Evolutionary conservation across 37 sponge, comb jelly and placozoan genomes (phyloP).

Genomic region (Chondrilla cf. caribensis): DNA sequence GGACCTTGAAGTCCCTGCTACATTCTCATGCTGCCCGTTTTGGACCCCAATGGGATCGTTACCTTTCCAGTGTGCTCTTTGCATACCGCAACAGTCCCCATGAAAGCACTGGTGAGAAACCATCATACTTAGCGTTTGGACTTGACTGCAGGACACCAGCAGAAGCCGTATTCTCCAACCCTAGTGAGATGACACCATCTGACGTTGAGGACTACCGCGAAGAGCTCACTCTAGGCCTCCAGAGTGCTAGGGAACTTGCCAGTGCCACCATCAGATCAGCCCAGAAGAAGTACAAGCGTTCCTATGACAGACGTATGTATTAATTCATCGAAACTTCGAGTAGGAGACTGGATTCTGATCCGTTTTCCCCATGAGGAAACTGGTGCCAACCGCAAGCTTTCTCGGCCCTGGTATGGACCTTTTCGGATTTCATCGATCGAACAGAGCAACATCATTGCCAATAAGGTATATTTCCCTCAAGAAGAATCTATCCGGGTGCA

Average conservation of each 20-base stretch:
- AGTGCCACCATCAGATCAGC: neutral
- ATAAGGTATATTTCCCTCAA: conserved; percentile 39
- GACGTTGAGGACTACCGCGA: conserved; percentile 15
- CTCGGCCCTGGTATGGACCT: conserved; percentile 50
- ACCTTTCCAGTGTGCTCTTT: conserved; percentile 27
- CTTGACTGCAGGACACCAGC: conserved; percentile 15
- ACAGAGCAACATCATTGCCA: neutral
- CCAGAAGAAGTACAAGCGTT: conserved; percentile 25
- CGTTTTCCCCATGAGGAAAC: conserved; percentile 41
- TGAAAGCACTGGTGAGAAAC: conserved; percentile 30
- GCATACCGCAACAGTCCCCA: conserved; percentile 38
- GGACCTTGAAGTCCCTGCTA: conserved; percentile 13
- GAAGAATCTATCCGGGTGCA: conserved; percentile 29
- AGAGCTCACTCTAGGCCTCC: conserved; percentile 18
- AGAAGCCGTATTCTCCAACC: conserved; percentile 26
- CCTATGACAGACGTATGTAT: conserved; percentile 26
- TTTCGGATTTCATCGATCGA: conserved; percentile 14
- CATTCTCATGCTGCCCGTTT: neutral
- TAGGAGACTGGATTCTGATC: conserved; percentile 42
- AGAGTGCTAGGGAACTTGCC: conserved; percentile 13
- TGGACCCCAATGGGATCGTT: conserved; percentile 35
- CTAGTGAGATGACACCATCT: neutral
- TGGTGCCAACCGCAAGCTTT: conserved; percentile 35
- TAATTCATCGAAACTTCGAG: neutral
- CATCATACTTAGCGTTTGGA: conserved; percentile 26